A percentile compares a stretch with the other conserved stretches of the same genome.
These are phyloP conservation scores for Exocentrus adspersus DNA, from an alignment of 2,888 invertebrate genomes.

Conservation along the genomic window DNA sequence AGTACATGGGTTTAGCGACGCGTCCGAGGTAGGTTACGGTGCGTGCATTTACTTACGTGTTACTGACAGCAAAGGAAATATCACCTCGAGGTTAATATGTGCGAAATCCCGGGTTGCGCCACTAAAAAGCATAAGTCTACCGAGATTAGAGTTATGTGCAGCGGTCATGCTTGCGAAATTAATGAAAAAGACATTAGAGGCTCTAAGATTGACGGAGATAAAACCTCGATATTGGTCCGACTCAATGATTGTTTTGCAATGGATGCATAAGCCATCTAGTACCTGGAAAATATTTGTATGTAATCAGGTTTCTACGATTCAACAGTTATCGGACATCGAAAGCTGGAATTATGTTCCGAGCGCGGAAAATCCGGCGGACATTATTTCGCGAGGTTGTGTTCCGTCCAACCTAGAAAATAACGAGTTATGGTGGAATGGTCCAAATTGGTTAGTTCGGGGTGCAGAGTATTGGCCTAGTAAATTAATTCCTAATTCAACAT, in stretches of 20 bases:
- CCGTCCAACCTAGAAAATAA: too few relatives aligned
- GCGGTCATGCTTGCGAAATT: constrained; percentile 13
- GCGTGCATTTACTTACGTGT: constrained; percentile 14
- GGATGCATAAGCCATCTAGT: background rate
- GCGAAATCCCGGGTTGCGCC: constrained; percentile 13
- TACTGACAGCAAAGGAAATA: background rate
- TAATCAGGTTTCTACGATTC: constrained; percentile 19
- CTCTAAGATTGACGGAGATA: background rate
- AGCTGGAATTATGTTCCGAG: constrained; percentile 26
- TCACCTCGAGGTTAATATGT: background rate
- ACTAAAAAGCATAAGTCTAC: constrained; percentile 18
- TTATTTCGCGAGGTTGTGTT: too few relatives aligned
- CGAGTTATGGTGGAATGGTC: too few relatives aligned
- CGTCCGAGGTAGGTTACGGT: constrained; percentile 9
- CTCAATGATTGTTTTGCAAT: constrained; percentile 12
- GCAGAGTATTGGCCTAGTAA: too few relatives aligned
- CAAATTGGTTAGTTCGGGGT: too few relatives aligned
- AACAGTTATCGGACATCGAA: constrained; percentile 7
- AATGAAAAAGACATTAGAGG: background rate
- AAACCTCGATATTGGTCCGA: constrained; percentile 7
- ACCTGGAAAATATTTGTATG: constrained; percentile 10
- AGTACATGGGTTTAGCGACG: constrained; percentile 22
- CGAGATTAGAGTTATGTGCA: constrained; percentile 15
- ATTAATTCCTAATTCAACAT: too few relatives aligned
- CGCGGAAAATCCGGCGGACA: constrained; percentile 24